Percentiles rank a stretch among this genome's conserved stretches.
Evolutionary conservation across 1,140 invertebrate genomes (phyloP).

Genomic region (Megalopta genalis): DNA sequence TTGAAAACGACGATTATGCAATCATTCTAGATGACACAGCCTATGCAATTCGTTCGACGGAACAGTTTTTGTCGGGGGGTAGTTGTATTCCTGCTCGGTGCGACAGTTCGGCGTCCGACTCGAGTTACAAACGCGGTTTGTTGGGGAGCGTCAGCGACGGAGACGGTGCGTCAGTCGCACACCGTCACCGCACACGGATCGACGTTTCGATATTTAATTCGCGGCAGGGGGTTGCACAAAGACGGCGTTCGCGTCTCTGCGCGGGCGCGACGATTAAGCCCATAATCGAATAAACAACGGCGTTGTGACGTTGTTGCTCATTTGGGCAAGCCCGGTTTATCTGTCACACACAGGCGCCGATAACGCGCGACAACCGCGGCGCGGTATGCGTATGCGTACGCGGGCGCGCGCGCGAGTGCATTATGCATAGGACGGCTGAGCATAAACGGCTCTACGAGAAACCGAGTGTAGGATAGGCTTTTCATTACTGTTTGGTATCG

Average conservation of each 20-base stretch:
- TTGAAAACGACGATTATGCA: too few species aligned
- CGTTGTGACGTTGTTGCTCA: conserved; percentile 54
- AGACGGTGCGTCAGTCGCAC: background rate
- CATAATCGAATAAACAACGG: conserved; percentile 61
- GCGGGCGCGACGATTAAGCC: conserved; percentile 57
- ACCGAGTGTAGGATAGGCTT: conserved; percentile 68
- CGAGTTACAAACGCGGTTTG: background rate
- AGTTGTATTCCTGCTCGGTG: too few species aligned
- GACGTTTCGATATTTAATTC: conserved; percentile 51
- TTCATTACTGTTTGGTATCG: conserved; percentile 74
- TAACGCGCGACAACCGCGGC: conserved; percentile 38
- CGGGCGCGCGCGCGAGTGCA: conserved; percentile 47
- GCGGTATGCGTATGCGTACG: background rate
- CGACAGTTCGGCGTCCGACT: background rate
- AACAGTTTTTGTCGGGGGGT: too few species aligned
- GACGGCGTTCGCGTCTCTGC: conserved; percentile 29
- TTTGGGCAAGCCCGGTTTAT: conserved; percentile 60
- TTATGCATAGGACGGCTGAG: conserved; percentile 54
- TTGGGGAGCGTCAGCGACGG: background rate
- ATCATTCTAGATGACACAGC: too few species aligned
- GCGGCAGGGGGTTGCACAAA: conserved; percentile 36
- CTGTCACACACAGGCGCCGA: conserved; percentile 63
- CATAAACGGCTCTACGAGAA: conserved; percentile 65
- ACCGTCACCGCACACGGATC: background rate
- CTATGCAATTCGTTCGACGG: too few species aligned